Evolutionary conservation across 2,888 invertebrate species (phyloP).

Genomic region (Heliconius erato): DNA sequence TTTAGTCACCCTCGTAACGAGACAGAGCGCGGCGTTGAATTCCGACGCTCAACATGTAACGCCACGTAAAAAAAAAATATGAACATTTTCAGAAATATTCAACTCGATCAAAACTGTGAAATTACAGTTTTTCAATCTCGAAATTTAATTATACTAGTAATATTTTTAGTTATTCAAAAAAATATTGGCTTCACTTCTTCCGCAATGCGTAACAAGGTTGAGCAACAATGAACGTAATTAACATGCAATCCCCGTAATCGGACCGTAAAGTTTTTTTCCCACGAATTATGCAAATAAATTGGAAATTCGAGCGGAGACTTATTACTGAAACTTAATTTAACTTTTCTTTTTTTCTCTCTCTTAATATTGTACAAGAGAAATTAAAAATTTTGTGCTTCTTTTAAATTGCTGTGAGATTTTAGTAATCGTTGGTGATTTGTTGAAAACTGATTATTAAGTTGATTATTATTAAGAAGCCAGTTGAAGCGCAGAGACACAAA

Average conservation of each 20-base stretch:
- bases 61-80: too few relatives aligned
- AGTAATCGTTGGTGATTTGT: not conserved
- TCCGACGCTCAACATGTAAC: too few relatives aligned
- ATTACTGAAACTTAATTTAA: constrained; percentile 28
- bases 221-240: constrained; percentile 42
- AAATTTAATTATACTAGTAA: not conserved
- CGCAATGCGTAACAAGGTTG: constrained; percentile 32
- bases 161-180: constrained; percentile 2
- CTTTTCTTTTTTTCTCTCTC: constrained; percentile 8
- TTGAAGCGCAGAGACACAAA: too few relatives aligned
- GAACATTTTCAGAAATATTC: too few relatives aligned
- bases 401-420: not conserved
- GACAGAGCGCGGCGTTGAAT: too few relatives aligned
- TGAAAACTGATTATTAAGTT: not conserved
- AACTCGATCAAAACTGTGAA: not conserved
- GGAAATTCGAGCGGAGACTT: constrained; percentile 32
- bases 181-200: constrained; percentile 19
- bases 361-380: not conserved
- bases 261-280: constrained; percentile 33
- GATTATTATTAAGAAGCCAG: too few relatives aligned
- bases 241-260: constrained; percentile 41
- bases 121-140: not conserved
- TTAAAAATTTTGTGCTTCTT: not conserved
- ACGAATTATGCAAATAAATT: constrained; percentile 41
- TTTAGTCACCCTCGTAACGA: too few relatives aligned